These are phyloP conservation scores for Callipepla squamata DNA, from an alignment of 2,113 vertebrate species.

Conservation along the genomic window DNA sequence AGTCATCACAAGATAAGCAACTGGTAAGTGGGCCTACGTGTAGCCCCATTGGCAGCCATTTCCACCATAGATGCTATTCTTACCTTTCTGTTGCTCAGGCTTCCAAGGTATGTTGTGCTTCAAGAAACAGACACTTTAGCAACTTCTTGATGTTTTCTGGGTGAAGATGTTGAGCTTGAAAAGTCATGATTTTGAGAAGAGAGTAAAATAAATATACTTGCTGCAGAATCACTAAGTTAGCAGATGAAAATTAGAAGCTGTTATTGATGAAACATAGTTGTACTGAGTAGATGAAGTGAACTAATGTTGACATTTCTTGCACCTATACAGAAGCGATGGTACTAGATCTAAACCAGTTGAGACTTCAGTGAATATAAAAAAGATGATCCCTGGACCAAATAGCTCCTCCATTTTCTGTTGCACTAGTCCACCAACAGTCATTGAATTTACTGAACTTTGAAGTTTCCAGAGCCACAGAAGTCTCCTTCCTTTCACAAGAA, in stretches of 20 bases:
- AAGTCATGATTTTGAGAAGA: neutral
- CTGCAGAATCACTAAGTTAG: neutral
- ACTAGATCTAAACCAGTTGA: neutral
- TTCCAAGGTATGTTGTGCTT: neutral
- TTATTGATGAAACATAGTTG: neutral
- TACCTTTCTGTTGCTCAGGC: neutral
- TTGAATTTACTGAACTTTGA: neutral
- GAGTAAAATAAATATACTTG: neutral
- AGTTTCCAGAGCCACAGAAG: neutral
- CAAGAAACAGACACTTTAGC: neutral
- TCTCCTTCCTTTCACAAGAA: neutral
- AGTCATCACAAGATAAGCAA: neutral
- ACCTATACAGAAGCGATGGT: neutral
- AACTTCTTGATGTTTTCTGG: neutral
- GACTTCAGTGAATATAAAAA: neutral
- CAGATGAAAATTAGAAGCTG: neutral
- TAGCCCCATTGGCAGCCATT: neutral
- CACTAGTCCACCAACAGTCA: neutral
- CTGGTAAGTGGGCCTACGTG: fast-evolving
- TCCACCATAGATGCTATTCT: neutral
- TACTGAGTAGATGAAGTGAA: neutral
- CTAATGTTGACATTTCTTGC: neutral
- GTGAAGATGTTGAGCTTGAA: neutral
- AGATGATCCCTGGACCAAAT: neutral
- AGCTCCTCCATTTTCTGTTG: neutral